Evolutionary conservation across 2,888 invertebrate genomes (phyloP), one percentile per base, ranked within the genome.

Genomic region (Endotricha flammealis): DNA sequence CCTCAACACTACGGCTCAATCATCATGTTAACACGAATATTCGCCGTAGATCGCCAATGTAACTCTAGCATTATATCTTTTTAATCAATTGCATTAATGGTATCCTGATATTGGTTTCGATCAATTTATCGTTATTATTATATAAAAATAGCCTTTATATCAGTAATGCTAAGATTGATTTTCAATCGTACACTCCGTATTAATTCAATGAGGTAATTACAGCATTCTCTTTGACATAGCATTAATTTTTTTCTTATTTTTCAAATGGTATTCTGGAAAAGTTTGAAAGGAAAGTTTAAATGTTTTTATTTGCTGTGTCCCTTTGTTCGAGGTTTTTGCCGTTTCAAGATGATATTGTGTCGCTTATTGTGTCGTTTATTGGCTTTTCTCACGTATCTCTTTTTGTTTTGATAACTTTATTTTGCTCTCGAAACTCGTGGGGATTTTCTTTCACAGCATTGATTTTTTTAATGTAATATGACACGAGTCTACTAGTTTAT

Each of bases 171-270:
- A n/a, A 20, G 20, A 20, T 4, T 20, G 7, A 8, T 20, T 20
- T 20, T 67, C 64, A 56, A 54, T 62, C 53, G 61, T 66, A 69
- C 69, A 60, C 65, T 62, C 64, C 59, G 65, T 72, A 60, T 66
- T 45, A 67, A 58, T 63, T 71, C 67, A 72, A 70, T 69, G 64
- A 71, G 59, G 46, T 70, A 75, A 75, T 76, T 72, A 66, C 68
- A 49, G 57, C 54, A 53, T 62, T 57, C 53, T 60, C 60, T 59
- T 49, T 54, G 20, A 3, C 20, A 7, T 6, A 20, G 20, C 20
- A 2, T n/a, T 20, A 6, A 20, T 7, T 20, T 20, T 20, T 20
- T 20, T 6, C 8, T 20, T 20, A 20, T 7, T 20, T 20, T 20
- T 20, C 7, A 20, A n/a, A 8, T 6, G 2, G 2, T 20, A 8